Base-by-base conservation (phyloP, 1,140 invertebrate genomes). In the Harlomillsia oculata region DNA sequence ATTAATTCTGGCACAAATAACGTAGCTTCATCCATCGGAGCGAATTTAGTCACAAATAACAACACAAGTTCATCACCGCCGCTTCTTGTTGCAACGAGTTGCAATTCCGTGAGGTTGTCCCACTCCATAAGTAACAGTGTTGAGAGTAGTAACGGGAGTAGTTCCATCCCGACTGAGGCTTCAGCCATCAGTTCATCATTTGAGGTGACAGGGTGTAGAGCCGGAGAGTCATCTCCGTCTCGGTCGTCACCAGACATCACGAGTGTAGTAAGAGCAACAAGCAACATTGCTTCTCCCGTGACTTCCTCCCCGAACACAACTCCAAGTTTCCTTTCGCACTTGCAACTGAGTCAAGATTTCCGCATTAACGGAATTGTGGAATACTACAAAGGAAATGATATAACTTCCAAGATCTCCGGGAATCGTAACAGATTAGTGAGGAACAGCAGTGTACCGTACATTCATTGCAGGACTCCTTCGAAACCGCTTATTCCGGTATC, bases 351-450 rank as follows among this genome's bases (percentile, higher is more conserved):
- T 8, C 40, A 41, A 20, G 11, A 41, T 13, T 9, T 14, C 28
- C 45, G 34, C 26, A 48, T 30, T 4, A 48, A 48, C 45, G 45
- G 45, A 29, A 30, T n/a, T n/a, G n/a, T n/a, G n/a, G n/a, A n/a
- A n/a, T n/a, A n/a, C n/a, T 32, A 49, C 18, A 49, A 41, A 8
- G 6, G n/a, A n/a, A n/a, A n/a, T n/a, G n/a, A 28, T 20, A 29
- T 16, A 28, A 29, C 30, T 26, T 48, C 46, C 13, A 64, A 64
- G 58, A 57, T 64, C 34, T 60, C 49, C 48, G 62, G 53, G 43
- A 64, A 60, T 58, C 62, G 60, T 55, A 53, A 40, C 5, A 64
- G 60, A 43, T 26, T 44, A 29, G n/a, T 44, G 9, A 34, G 62
- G 14, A 39, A 43, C 21, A 53, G 25, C 28, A 54, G 45, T 53